Conservation (phyloP, 2,888 invertebrate genomes). For the Axea sp. region DNA sequence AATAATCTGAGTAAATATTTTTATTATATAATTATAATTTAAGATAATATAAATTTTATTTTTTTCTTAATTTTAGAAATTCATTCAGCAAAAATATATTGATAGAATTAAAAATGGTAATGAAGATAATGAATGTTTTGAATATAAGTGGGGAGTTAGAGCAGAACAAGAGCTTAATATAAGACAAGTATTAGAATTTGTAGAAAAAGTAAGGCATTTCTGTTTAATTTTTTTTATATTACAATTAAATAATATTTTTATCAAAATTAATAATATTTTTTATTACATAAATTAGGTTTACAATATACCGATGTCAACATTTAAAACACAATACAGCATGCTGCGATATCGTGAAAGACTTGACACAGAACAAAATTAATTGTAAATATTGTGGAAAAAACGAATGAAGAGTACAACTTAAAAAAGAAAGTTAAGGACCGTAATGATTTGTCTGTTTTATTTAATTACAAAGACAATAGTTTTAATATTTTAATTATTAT, state of each 20-base stretch:
- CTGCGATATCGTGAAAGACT: constrained; percentile 49
- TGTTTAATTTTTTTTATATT: neutral
- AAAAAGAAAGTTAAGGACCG: too few relatives aligned
- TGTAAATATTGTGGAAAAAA: too few relatives aligned
- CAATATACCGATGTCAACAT: constrained; percentile 63
- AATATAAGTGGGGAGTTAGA: constrained; percentile 81
- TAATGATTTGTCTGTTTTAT: too few relatives aligned
- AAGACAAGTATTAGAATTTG: constrained; percentile 80
- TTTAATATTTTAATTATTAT: too few relatives aligned
- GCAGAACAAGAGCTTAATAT: constrained; percentile 81
- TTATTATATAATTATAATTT: too few relatives aligned
- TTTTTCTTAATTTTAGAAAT: too few relatives aligned
- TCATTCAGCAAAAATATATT: constrained; percentile 72
- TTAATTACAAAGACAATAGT: too few relatives aligned
- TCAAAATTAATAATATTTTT: neutral
- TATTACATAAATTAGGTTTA: constrained; percentile 66
- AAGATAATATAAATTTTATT: too few relatives aligned
- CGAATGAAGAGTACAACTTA: too few relatives aligned
- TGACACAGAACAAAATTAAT: constrained; percentile 2
- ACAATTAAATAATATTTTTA: constrained; percentile 27
- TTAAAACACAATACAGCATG: constrained; percentile 66
- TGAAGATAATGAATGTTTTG: constrained; percentile 77
- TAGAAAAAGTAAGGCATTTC: constrained; percentile 79
- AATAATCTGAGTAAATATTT: too few relatives aligned
- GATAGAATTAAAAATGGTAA: constrained; percentile 71